Evolutionary conservation across 2,888 invertebrate genomes (phyloP), one percentile per base, ranked within the genome.

Genomic region (Eucriotettix oculatus): DNA sequence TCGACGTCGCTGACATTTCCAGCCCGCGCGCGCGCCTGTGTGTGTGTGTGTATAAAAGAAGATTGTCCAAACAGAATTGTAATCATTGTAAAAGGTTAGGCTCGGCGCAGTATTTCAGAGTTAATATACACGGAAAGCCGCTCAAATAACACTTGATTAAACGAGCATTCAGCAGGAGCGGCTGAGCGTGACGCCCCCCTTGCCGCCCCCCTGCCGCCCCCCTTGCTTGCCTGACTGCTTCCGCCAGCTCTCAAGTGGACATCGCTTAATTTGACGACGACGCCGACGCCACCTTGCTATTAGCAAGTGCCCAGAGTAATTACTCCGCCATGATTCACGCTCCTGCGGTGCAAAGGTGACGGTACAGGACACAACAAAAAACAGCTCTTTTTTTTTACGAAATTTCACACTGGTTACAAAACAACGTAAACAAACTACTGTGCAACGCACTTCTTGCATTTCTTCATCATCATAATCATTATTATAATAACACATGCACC

Each of bases 61-160:
- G 61, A 60, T 60, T 63, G 63, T 63, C 61, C 64, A 64, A 64
- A 64, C 64, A 64, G 58, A 62, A 57, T 62, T 59, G 64, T 62
- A 64, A 64, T 64, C 64, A 64, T 64, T 60, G 62, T 64, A 63
- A 64, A 64, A 64, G 64, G 64, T 64, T 64, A 62, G 56, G 41
- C 58, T n/a, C n/a, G 16, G 54, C 54, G 55, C 58, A 53, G 60
- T 59, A 57, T 59, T 56, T 55, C 61, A 61, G 55, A 59, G 58
- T 63, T 63, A 64, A 63, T 64, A 60, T 58, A 63, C 58, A 58
- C 62, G 58, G 58, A 62, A 61, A 58, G 61, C 61, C 67, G 67
- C 68, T 67, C 68, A 66, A 67, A 67, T 66, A 66, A 66, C 67
- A 68, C 67, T 67, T 68, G 68, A 68, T 68, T 68, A 68, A 67